phyloP scores from a whole-genome alignment of 2,797 vertebrate species.

The Gallinago solitaria region DNA sequence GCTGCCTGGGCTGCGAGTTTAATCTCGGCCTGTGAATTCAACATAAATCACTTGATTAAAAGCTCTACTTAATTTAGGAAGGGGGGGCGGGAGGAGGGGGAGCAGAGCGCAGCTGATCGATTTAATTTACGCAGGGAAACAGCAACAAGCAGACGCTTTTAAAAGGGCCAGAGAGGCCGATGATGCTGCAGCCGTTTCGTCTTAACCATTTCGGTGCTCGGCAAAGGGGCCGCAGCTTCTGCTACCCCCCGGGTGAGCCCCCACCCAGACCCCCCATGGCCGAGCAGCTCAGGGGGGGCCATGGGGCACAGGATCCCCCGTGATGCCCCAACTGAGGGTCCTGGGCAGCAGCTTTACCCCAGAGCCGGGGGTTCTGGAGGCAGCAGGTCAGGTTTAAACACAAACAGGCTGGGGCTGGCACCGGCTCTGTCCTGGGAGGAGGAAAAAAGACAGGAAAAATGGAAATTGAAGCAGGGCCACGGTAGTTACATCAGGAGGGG shows the following conservation, averaged over 20 bases:
- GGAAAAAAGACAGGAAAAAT: not conserved
- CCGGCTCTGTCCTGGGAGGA: not conserved
- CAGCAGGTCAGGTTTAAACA: not conserved
- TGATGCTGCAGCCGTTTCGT: not conserved
- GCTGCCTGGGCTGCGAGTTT: not conserved
- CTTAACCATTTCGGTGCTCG: not conserved
- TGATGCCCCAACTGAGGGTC: rapidly evolving
- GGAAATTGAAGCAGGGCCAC: not conserved
- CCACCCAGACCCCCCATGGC: rapidly evolving
- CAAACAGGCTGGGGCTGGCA: not conserved
- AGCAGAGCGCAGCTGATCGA: slow-evolving; percentile 29
- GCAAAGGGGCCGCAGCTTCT: not conserved
- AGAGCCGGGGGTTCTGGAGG: not conserved
- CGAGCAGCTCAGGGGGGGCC: rapidly evolving
- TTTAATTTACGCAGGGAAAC: slow-evolving; percentile 49
- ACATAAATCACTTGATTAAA: slow-evolving; percentile 71
- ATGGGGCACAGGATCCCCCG: rapidly evolving
- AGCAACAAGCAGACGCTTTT: slow-evolving; percentile 26
- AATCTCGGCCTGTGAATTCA: slow-evolving; percentile 15
- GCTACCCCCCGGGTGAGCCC: rapidly evolving
- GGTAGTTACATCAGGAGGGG: not conserved
- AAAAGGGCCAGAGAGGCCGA: not conserved
- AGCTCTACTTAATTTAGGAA: slow-evolving; percentile 54
- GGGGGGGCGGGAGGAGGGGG: not conserved
- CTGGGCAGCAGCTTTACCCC: not conserved